Evolutionary conservation across 2,888 invertebrate species (phyloP).

Genomic region (Lasioglossum vierecki): DNA sequence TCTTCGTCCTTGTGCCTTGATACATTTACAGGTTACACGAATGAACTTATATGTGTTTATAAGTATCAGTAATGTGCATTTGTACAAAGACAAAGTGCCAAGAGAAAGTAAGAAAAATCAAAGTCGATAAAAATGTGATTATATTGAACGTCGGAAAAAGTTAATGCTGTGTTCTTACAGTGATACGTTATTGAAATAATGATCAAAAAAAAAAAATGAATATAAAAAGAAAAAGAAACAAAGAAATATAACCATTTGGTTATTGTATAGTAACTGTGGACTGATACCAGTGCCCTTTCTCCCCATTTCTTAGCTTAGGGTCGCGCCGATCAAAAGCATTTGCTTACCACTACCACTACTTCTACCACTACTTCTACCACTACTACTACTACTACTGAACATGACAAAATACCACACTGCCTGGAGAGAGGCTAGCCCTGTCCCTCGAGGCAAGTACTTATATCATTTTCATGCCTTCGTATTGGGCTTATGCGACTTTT

Average conservation of each 20-base stretch:
- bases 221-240: constrained; percentile 52
- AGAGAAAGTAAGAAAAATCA: constrained; percentile 67
- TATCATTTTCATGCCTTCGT: constrained; percentile 80
- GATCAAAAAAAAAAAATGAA: constrained; percentile 45
- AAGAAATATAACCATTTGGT: constrained; percentile 69
- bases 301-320: constrained; percentile 84
- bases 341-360: constrained; percentile 84
- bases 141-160: constrained; percentile 57
- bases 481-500: constrained; percentile 78
- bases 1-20: constrained; percentile 75
- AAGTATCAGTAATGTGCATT: constrained; percentile 64
- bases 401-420: constrained; percentile 84
- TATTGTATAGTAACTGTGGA: constrained; percentile 77
- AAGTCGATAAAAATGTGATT: constrained; percentile 58
- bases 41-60: constrained; percentile 64
- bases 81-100: constrained; percentile 64
- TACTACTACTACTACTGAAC: constrained; percentile 82
- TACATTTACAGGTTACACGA: constrained; percentile 78
- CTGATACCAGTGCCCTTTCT: constrained; percentile 84
- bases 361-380: constrained; percentile 83
- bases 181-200: constrained; percentile 67
- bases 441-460: constrained; percentile 84
- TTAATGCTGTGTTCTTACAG: constrained; percentile 66
- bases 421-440: constrained; percentile 84
- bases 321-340: constrained; percentile 84